Percentiles rank a stretch among this genome's conserved stretches.
phyloP scores from a whole-genome alignment of 92 coral and sea anemone genomes.

The Zoanthus sociatus region DNA sequence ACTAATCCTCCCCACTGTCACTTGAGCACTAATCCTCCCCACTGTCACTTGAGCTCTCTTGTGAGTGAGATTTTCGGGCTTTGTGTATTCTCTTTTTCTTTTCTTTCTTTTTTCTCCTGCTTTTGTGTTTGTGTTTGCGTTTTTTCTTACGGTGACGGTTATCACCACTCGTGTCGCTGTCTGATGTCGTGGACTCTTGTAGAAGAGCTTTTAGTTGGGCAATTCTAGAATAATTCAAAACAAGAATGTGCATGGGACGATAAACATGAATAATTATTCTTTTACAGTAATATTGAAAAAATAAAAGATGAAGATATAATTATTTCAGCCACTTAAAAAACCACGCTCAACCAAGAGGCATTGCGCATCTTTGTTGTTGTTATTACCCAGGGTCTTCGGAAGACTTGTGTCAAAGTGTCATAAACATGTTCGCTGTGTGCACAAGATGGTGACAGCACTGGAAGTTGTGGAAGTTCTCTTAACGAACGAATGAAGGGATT shows the following conservation, averaged over 20 bases:
- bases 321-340: no score
- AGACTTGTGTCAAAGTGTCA: no score
- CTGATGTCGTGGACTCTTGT: conserved; percentile 93
- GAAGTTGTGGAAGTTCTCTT: no score
- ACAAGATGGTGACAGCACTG: no score
- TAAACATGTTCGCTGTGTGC: no score
- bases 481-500: no score
- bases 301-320: no score
- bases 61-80: conserved; percentile 17
- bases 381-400: no score
- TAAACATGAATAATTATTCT: not conserved
- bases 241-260: not conserved
- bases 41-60: conserved; percentile 3
- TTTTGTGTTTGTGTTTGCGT: conserved; percentile 53
- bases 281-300: no score
- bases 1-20: not conserved
- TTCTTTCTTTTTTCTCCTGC: conserved; percentile 45
- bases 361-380: no score
- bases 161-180: conserved; percentile 71
- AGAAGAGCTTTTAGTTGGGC: conserved; percentile 91
- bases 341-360: no score
- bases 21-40: not conserved
- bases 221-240: conserved; percentile 63
- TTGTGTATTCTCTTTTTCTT: conserved; percentile 56
- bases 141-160: conserved; percentile 41